Base-by-base conservation (phyloP, 2,113 vertebrate genomes). In the Chloebia gouldiae region DNA sequence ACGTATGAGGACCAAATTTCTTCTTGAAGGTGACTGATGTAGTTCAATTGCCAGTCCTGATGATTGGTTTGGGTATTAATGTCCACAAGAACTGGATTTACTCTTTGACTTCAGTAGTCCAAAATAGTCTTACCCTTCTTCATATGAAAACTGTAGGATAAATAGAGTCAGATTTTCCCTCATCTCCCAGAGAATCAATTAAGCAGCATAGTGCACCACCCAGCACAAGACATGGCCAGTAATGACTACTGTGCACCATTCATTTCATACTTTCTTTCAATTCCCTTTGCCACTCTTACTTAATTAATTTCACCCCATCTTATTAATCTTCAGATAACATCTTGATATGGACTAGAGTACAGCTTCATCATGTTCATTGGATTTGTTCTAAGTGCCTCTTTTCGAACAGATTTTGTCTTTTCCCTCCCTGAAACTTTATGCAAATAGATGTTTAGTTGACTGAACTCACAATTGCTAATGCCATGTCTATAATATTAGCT, bases 281-380 rank as follows among this genome's bases (percentile, higher is more conserved):
- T 94, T 92, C 64, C 88, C 79, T 77, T 91, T 92, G 37, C 69
- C 79, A 61, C 16, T 70, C 27, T 79, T 78, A 92, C 86, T 93
- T 95, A 79, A 91, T 95, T 96, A 92, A 95, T 96, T 96, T 94
- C 49, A 77, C 28, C 61, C 5, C 0, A 1, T 82, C 64, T 70
- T 95, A 90, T 86, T 95, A 95, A 88, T 95, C 90, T 96, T 84
- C 51, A 65, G 63, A 80, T 92, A 92, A 88, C 45, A 75, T 92
- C 79, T 91, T 94, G 61, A 88, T 86, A 40, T 21, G 88, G 81
- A 63, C 9, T 6, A 86, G 24, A 15, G 4, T 88, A 72, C 68
- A 86, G 69, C 84, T 95, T 96, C 83, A 94, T 73, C 1, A 0
- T 45, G 24, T 37, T 61, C 53, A 44, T 20, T 2, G 1, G 57